phyloP scores from a whole-genome alignment of 2,888 invertebrate species.

The Brachyptera risi region DNA sequence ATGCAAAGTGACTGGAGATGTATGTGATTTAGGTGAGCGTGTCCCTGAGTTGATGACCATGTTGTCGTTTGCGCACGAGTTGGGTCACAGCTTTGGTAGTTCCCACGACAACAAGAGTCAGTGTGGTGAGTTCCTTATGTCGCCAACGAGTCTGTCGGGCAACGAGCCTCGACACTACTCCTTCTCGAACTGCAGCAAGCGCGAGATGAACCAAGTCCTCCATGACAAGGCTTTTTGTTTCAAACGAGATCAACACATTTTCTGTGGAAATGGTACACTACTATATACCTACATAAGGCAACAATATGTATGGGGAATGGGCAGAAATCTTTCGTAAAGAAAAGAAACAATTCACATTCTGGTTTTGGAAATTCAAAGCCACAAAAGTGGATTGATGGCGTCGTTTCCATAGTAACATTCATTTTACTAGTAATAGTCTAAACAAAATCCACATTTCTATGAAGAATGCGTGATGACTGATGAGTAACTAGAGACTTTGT shows the following conservation, averaged over 20 bases:
- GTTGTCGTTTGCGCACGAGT: conserved; percentile 48
- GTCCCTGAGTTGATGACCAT: conserved; percentile 40
- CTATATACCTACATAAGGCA: too few relatives aligned
- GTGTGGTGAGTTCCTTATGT: conserved; percentile 51
- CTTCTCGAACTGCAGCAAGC: conserved; percentile 52
- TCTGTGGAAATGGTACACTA: conserved; percentile 53
- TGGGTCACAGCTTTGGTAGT: conserved; percentile 55
- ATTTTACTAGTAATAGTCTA: too few relatives aligned
- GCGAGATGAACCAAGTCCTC: conserved; percentile 47
- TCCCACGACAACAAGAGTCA: conserved; percentile 47
- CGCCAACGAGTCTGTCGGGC: conserved; percentile 46
- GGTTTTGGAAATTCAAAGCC: too few relatives aligned
- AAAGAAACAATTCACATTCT: too few relatives aligned
- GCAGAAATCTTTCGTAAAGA: too few relatives aligned
- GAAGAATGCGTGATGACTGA: too few relatives aligned
- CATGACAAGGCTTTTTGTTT: conserved; percentile 52
- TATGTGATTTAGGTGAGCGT: conserved; percentile 44
- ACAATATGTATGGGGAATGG: too few relatives aligned
- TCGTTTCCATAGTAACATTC: too few relatives aligned
- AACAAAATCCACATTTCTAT: too few relatives aligned
- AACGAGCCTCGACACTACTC: conserved; percentile 43
- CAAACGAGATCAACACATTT: conserved; percentile 45
- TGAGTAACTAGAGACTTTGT: too few relatives aligned
- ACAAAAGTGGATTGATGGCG: too few relatives aligned
- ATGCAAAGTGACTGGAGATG: too few relatives aligned